Conservation (phyloP, 2,888 invertebrate species). For the Alsophila aescularia region DNA sequence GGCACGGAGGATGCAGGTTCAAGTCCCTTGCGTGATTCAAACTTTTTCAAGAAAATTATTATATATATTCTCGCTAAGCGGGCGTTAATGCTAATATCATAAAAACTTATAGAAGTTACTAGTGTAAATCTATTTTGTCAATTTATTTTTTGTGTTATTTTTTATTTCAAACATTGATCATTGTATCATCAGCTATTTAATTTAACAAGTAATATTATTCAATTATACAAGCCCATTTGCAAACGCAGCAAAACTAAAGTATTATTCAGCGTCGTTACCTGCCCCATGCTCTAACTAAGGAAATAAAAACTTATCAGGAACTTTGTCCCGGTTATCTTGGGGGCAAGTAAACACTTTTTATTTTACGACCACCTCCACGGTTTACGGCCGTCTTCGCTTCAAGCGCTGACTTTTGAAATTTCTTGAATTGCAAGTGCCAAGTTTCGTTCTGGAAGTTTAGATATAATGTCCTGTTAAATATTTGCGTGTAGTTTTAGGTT, state of each 20-base stretch:
- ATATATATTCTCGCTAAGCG: no score
- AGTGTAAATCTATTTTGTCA: no score
- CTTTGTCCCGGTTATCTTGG: slow-evolving; percentile 77
- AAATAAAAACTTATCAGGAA: slow-evolving; percentile 83
- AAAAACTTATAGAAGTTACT: no score
- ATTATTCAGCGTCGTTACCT: slow-evolving; percentile 56
- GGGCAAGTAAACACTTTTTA: slow-evolving; percentile 80
- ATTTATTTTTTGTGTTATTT: no score
- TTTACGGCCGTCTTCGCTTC: slow-evolving; percentile 55
- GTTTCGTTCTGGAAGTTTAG: slow-evolving; percentile 31
- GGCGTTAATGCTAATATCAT: no score
- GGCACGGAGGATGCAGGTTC: no score
- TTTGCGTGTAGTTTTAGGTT: slow-evolving; percentile 10
- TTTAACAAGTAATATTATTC: slow-evolving; percentile 22
- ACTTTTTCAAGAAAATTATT: no score
- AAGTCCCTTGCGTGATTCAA: no score
- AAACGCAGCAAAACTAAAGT: slow-evolving; percentile 44
- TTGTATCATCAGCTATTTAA: no score
- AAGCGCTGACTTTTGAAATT: slow-evolving; percentile 24
- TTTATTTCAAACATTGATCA: no score
- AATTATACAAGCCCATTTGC: slow-evolving; percentile 30
- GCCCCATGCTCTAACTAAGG: slow-evolving; percentile 58
- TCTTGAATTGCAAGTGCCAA: slow-evolving; percentile 28
- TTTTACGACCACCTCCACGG: slow-evolving; percentile 74
- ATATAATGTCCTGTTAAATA: slow-evolving; percentile 20